Conservation (phyloP, 2,888 invertebrate genomes). For the Drosophila helvetica region DNA sequence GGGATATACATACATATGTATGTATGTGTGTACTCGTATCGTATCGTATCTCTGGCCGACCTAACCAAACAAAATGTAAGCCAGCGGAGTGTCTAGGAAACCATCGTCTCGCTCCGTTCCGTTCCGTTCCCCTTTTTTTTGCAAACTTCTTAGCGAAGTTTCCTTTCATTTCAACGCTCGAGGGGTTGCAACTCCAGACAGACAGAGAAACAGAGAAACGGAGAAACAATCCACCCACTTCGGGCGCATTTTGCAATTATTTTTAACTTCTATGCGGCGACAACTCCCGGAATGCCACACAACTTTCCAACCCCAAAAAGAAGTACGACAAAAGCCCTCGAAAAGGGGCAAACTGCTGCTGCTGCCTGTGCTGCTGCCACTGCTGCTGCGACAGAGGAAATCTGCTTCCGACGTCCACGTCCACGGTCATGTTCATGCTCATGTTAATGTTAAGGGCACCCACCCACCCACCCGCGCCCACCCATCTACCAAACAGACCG, state of each 20-base stretch:
- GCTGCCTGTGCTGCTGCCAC: conserved; percentile 31
- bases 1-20: no score
- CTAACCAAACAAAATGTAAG: conserved; percentile 45
- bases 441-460: conserved; percentile 69
- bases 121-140: background rate
- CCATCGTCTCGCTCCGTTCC: conserved; percentile 4
- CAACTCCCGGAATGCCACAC: conserved; percentile 73
- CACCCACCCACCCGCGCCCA: conserved; percentile 38
- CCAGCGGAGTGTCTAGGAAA: conserved; percentile 44
- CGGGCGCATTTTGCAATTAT: conserved; percentile 52
- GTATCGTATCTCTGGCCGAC: conserved; percentile 20
- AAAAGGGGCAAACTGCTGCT: conserved; percentile 29
- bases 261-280: conserved; percentile 66
- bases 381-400: conserved; percentile 46
- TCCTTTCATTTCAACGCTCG: conserved; percentile 55
- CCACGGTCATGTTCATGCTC: conserved; percentile 5
- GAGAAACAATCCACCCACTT: conserved; percentile 38
- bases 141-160: conserved; percentile 25
- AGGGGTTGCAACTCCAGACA: conserved; percentile 73
- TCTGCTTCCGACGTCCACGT: conserved; percentile 40
- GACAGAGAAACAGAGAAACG: conserved; percentile 35
- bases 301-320: conserved; percentile 68
- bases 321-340: conserved; percentile 24
- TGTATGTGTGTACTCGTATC: background rate
- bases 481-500: background rate